phyloP scores from a whole-genome alignment of 2,888 invertebrate genomes.

The Hoplodrina ambigua region DNA sequence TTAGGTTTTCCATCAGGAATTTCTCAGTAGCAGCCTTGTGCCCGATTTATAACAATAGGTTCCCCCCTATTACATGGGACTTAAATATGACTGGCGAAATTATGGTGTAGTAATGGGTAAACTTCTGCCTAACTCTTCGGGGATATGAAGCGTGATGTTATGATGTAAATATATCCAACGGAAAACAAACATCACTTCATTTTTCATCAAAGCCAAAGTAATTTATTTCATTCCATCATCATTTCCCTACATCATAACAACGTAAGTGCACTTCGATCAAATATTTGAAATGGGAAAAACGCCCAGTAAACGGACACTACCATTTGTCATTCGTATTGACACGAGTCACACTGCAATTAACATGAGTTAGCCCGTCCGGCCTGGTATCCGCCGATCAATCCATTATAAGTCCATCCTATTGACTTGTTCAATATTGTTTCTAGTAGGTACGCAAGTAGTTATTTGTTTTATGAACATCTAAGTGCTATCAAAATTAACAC shows the following conservation, averaged over 20 bases:
- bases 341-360: constrained; percentile 67
- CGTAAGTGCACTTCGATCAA: constrained; percentile 50
- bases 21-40: too few relatives aligned
- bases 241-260: constrained; percentile 13
- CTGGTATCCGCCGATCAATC: constrained; percentile 66
- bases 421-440: constrained; percentile 36
- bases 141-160: too few relatives aligned
- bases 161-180: neutral
- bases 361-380: constrained; percentile 58
- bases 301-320: constrained; percentile 39
- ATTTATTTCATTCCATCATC: neutral
- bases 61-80: too few relatives aligned
- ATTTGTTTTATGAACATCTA: neutral
- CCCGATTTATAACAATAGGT: too few relatives aligned
- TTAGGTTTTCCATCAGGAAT: too few relatives aligned
- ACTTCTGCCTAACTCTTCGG: too few relatives aligned
- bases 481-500: constrained; percentile 12
- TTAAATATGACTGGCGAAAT: too few relatives aligned
- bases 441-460: neutral
- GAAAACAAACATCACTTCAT: neutral
- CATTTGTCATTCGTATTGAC: constrained; percentile 67
- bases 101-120: too few relatives aligned
- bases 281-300: constrained; percentile 52
- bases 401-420: constrained; percentile 50
- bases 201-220: neutral